Conservation (phyloP, 1,140 invertebrate species). For the Anoplophora glabripennis region DNA sequence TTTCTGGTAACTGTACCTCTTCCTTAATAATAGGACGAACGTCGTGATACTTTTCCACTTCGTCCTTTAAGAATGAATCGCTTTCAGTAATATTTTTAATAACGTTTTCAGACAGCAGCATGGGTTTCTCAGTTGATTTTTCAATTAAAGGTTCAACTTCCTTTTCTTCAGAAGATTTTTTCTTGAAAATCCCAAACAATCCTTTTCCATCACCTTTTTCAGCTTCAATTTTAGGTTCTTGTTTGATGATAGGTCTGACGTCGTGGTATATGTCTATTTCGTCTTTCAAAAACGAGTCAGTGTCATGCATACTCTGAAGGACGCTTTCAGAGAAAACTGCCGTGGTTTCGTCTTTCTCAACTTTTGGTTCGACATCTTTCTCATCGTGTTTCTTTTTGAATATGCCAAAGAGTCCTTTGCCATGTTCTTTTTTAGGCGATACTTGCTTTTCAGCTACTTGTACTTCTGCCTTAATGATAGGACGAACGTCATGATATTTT, state of each 20-base stretch:
- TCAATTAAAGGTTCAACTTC: slow-evolving; percentile 19
- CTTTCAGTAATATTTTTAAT: slow-evolving; percentile 10
- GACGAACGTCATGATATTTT: slow-evolving; percentile 15
- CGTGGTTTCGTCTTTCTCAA: background rate
- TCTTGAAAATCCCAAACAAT: background rate
- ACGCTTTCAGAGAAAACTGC: slow-evolving; percentile 23
- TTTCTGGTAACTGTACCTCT: too few relatives aligned
- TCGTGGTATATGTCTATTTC: slow-evolving; percentile 1
- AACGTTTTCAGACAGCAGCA: slow-evolving; percentile 6
- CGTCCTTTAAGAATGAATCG: slow-evolving; percentile 22
- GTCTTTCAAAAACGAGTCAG: background rate
- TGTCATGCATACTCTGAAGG: slow-evolving; percentile 23
- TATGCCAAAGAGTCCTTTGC: too few relatives aligned
- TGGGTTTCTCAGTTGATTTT: background rate
- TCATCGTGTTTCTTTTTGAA: background rate
- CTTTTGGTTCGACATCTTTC: background rate
- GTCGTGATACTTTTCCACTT: slow-evolving; percentile 31
- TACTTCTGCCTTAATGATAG: background rate
- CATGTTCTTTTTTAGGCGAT: background rate
- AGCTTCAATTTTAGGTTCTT: slow-evolving; percentile 20
- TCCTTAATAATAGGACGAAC: slow-evolving; percentile 17
- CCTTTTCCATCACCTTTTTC: slow-evolving; percentile 16
- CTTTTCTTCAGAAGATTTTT: slow-evolving; percentile 10
- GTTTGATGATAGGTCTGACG: slow-evolving; percentile 4
- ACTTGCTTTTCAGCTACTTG: background rate